phyloP scores from a whole-genome alignment of 2,797 vertebrate species.

The Echeneis naucrates region DNA sequence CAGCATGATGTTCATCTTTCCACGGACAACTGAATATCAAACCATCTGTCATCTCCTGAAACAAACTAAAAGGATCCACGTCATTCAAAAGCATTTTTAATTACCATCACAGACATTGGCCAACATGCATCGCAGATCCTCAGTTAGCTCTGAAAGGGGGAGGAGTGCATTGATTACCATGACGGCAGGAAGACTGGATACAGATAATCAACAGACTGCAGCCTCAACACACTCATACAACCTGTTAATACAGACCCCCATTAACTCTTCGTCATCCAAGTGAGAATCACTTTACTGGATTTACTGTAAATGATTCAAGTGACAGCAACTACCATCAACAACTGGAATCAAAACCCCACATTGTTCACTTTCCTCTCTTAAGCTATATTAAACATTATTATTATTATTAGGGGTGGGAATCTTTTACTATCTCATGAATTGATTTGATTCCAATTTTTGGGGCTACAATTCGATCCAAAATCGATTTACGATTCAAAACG shows the following conservation, averaged over 20 bases:
- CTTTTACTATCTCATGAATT: too few relatives aligned
- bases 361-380: neutral
- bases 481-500: too few relatives aligned
- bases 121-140: neutral
- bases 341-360: neutral
- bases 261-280: slow-evolving; percentile 11
- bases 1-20: neutral
- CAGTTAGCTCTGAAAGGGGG: neutral
- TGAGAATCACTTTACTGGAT: neutral
- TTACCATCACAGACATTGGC: neutral
- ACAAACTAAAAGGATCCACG: neutral
- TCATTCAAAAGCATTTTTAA: neutral
- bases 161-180: neutral
- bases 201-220: slow-evolving; percentile 8
- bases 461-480: too few relatives aligned
- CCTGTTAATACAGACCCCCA: slow-evolving; percentile 36
- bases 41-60: neutral
- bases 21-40: neutral
- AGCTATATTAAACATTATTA: neutral
- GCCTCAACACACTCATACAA: slow-evolving; percentile 38
- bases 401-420: too few relatives aligned
- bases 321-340: too few relatives aligned
- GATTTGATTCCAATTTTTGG: too few relatives aligned
- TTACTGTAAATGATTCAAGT: too few relatives aligned
- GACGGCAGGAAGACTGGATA: slow-evolving; percentile 4